These are phyloP conservation scores for Sciurus vulgaris DNA, from an alignment of 2,797 vertebrate species.

Conservation along the genomic window DNA sequence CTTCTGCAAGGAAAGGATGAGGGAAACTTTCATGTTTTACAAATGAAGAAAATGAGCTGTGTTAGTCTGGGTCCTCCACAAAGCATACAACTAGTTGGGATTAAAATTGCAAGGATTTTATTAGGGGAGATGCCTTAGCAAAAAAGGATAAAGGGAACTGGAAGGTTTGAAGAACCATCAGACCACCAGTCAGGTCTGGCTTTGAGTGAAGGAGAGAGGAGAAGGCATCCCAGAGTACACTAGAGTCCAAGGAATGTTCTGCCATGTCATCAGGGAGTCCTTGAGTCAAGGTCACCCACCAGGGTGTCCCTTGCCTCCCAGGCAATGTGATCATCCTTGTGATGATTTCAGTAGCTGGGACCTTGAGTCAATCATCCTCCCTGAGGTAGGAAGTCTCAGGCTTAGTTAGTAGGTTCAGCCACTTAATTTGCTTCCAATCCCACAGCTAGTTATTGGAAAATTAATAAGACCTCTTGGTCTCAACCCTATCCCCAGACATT, in stretches of 20 bases:
- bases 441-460: neutral
- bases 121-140: neutral
- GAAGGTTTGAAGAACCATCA: neutral
- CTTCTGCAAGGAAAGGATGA: neutral
- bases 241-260: neutral
- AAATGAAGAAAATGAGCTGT: neutral
- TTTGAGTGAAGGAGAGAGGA: neutral
- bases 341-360: neutral
- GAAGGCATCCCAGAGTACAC: neutral
- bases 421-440: neutral
- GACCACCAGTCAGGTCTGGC: neutral
- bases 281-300: neutral
- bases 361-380: neutral
- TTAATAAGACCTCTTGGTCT: neutral
- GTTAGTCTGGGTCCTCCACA: neutral
- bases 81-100: neutral
- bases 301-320: neutral
- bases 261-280: neutral
- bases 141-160: neutral
- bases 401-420: neutral
- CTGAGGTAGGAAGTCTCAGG: neutral
- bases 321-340: neutral
- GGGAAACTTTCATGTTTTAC: slow-evolving; percentile 9
- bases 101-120: neutral
- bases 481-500: neutral